Evolutionary conservation across 2,888 invertebrate genomes (phyloP).

Genomic region (Unio pictorum): DNA sequence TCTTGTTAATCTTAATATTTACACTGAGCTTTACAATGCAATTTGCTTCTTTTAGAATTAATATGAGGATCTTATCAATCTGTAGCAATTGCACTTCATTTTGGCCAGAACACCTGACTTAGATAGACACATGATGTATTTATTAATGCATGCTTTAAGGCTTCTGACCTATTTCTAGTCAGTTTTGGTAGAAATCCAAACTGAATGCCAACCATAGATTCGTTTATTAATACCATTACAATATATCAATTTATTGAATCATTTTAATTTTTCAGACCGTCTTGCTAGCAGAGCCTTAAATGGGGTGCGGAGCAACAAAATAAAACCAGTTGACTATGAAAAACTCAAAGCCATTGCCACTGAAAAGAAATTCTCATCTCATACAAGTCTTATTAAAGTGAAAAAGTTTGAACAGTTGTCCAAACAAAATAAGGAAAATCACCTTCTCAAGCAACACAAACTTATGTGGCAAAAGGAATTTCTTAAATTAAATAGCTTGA

Average conservation of each 20-base stretch:
- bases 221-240: too few species aligned
- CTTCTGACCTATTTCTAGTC: too few species aligned
- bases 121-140: too few species aligned
- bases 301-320: slow-evolving; percentile 63
- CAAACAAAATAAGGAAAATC: slow-evolving; percentile 64
- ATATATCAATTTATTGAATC: background rate
- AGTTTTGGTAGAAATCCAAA: too few species aligned
- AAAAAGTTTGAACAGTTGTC: slow-evolving; percentile 64
- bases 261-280: slow-evolving; percentile 38
- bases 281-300: slow-evolving; percentile 52
- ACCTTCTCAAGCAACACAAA: slow-evolving; percentile 65
- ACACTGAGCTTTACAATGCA: too few species aligned
- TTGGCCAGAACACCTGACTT: too few species aligned
- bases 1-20: too few species aligned
- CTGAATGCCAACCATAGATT: too few species aligned
- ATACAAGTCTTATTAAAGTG: slow-evolving; percentile 62
- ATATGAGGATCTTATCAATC: too few species aligned
- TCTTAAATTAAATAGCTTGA: slow-evolving; percentile 53
- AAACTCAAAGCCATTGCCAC: slow-evolving; percentile 54
- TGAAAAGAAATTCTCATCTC: slow-evolving; percentile 60
- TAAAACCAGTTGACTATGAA: slow-evolving; percentile 64
- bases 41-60: too few species aligned
- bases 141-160: too few species aligned
- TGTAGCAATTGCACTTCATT: too few species aligned
- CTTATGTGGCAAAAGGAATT: slow-evolving; percentile 68